Conservation (phyloP, 2,888 invertebrate genomes). For the Peribatodes rhomboidaria region DNA sequence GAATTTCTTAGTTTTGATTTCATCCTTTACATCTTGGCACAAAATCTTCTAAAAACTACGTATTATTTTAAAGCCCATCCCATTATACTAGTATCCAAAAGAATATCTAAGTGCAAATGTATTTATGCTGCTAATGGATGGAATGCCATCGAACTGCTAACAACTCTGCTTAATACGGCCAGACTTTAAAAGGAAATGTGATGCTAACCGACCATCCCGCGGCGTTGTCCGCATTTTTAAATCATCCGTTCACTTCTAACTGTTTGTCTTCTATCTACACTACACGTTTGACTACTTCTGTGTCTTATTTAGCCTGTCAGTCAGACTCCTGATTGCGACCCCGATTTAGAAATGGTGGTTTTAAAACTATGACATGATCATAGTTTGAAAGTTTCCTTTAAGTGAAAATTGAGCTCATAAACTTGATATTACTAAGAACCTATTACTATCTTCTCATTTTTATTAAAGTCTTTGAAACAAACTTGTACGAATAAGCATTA, state of each 20-base stretch:
- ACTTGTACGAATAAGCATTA: conserved; percentile 17
- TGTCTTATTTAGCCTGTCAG: conserved; percentile 12
- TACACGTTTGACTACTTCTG: conserved; percentile 23
- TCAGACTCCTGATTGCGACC: conserved; percentile 6
- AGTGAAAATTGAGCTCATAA: background rate
- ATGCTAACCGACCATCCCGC: conserved; percentile 30
- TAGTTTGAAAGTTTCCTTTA: background rate
- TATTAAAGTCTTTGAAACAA: conserved; percentile 4
- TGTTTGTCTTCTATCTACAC: conserved; percentile 28
- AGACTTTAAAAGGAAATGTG: conserved; percentile 28
- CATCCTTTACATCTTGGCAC: background rate
- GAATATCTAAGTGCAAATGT: conserved; percentile 11
- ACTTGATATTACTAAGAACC: background rate
- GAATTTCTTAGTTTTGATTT: background rate
- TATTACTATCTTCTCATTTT: background rate
- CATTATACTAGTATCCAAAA: background rate
- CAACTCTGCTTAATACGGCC: conserved; percentile 22
- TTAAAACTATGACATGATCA: too few relatives aligned
- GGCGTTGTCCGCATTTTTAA: conserved; percentile 38
- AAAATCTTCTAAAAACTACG: background rate
- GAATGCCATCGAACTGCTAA: conserved; percentile 28
- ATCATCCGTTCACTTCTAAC: conserved; percentile 39
- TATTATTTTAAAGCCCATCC: background rate
- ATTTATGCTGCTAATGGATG: conserved; percentile 19
- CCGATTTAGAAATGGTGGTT: background rate